Percentiles rank a stretch among this genome's conserved stretches.
phyloP scores from a whole-genome alignment of 2,797 vertebrate genomes.

The Leucoraja ocellata region DNA sequence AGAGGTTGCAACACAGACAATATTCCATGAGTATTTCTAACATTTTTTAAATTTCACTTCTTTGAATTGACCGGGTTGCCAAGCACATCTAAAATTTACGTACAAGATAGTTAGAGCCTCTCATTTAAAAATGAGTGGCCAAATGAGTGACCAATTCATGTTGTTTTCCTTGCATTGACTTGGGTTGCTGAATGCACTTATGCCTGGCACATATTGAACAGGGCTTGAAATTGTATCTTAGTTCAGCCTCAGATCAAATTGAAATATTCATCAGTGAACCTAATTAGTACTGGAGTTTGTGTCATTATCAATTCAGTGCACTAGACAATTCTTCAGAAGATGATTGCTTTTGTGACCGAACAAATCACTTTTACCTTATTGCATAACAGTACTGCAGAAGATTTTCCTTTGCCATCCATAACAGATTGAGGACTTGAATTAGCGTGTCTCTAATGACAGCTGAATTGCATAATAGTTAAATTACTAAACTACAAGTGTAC shows the following conservation, averaged over 20 bases:
- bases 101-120: background rate
- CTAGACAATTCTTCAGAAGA: background rate
- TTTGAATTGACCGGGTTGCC: background rate
- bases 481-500: too few relatives aligned
- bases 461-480: too few relatives aligned
- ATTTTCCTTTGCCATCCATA: background rate
- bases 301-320: background rate
- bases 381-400: background rate
- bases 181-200: background rate
- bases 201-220: background rate
- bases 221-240: background rate
- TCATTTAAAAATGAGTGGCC: background rate
- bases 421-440: background rate
- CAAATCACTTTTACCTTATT: background rate
- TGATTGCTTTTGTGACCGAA: background rate
- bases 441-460: too few relatives aligned
- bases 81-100: background rate
- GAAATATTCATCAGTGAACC: background rate
- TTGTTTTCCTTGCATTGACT: background rate
- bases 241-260: background rate
- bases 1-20: background rate
- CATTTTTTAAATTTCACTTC: background rate
- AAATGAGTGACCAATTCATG: background rate
- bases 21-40: background rate
- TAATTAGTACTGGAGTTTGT: background rate